Conservation (phyloP, 2,113 vertebrate genomes). For the Cyanoliseus patagonus region DNA sequence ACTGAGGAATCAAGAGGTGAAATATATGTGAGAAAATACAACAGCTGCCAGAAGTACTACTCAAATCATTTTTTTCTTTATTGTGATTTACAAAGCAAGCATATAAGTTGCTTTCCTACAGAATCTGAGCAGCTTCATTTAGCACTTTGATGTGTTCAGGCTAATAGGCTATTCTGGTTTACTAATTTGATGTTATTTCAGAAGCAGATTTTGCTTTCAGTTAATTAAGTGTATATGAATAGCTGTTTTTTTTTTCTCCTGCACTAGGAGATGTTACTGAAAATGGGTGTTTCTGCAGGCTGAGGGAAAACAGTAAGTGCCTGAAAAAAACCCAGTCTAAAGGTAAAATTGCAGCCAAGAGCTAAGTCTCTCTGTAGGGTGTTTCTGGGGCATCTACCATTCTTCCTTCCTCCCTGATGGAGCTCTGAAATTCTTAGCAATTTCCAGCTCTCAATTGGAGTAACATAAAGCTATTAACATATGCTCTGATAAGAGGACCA, state of each 20-base stretch:
- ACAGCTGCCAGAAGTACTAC: not conserved
- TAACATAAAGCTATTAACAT: constrained; percentile 8
- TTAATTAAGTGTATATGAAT: constrained; percentile 20
- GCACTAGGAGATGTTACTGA: not conserved
- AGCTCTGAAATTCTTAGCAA: constrained; percentile 26
- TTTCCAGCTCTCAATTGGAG: constrained; percentile 19
- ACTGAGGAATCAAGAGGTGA: not conserved
- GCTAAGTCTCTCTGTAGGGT: not conserved
- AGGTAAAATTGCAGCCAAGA: not conserved
- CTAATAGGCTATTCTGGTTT: constrained; percentile 3
- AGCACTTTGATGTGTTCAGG: constrained; percentile 10
- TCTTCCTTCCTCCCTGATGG: not conserved
- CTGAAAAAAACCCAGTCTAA: not conserved
- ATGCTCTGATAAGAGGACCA: constrained; percentile 13
- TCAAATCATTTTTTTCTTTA: not conserved
- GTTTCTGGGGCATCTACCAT: not conserved
- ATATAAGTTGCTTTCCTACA: not conserved
- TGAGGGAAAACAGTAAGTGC: not conserved
- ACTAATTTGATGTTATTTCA: constrained; percentile 17
- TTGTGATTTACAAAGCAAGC: not conserved
- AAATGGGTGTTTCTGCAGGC: not conserved
- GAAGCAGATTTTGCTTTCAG: not conserved
- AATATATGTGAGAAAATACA: not conserved
- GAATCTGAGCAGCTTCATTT: not conserved
- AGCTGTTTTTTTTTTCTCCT: not conserved